Evolutionary conservation across 2,888 invertebrate species (phyloP), one percentile per base, ranked within the genome.

Genomic region (Reticulitermes lucifugus): DNA sequence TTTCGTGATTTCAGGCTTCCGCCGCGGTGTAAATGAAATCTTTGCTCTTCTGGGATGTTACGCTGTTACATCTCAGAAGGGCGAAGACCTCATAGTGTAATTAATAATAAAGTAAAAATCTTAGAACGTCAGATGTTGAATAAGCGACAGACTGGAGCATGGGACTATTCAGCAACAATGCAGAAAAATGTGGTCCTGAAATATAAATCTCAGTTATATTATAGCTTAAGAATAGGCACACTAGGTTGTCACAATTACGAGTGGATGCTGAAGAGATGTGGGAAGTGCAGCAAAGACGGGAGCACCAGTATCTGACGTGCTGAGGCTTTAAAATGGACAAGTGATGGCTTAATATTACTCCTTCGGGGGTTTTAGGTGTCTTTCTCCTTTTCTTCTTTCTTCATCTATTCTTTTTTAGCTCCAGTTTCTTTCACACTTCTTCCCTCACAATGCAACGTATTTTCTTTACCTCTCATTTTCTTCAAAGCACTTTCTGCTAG

Each of bases 321-420:
- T n/a, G 65, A 65, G 65, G 65, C 65, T 65, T 25, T 1, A 79
- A 43, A 79, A 79, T n/a, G 79, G 43, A 46, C n/a, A 25, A 55
- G 79, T 55, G 79, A 79, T 79, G 29, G 55, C 79, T 55, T 79
- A 46, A 79, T 79, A 79, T 79, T 51, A 51, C 79, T 55, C 79
- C 79, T 51, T 79, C 18, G 79, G 79, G 79, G 51, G 79, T n/a
- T 51, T 79, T 55, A n/a, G 29, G 29, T 25, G 6, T 46, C 18
- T 25, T 18, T 51, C 18, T 25, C 12, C 65, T 25, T 65, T 12
- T 65, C 9, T 65, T 25, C 22, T 65, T 25, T 0, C 12, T 25
- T 25, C n/a, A 25, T 25, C 65, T 65, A 60, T 60, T 60, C n/a
- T 65, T 65, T 65, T 65, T 10, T 12, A n/a, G 7, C n/a, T 65